Evolutionary conservation across 2,888 invertebrate species (phyloP).

Genomic region (Oxystoma pomonae): DNA sequence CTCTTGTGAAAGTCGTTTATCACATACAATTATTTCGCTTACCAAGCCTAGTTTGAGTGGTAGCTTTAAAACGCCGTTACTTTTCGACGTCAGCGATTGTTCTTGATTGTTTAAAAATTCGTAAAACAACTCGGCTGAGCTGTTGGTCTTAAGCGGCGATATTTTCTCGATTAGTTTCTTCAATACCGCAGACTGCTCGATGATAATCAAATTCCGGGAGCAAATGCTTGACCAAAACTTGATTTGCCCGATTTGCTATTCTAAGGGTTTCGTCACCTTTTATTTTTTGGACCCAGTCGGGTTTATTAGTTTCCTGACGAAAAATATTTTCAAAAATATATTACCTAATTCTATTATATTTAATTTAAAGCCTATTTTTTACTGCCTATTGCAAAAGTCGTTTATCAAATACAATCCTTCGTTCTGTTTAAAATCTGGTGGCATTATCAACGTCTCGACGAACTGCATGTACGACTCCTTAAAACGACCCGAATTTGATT

Average conservation of each 20-base stretch:
- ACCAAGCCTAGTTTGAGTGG: conserved; percentile 30
- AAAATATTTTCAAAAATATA: no score
- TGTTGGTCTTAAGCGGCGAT: conserved; percentile 21
- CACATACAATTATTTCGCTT: conserved; percentile 28
- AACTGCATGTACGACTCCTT: conserved; percentile 29
- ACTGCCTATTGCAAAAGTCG: no score
- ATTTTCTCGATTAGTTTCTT: conserved; percentile 28
- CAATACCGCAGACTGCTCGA: conserved; percentile 46
- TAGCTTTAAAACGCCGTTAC: conserved; percentile 26
- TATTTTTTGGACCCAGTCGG: no score
- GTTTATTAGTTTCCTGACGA: no score
- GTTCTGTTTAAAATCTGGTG: conserved; percentile 35
- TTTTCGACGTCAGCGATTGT: conserved; percentile 23
- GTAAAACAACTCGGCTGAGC: conserved; percentile 30
- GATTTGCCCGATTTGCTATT: no score
- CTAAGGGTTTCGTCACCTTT: no score
- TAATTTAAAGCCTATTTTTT: no score
- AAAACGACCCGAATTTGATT: conserved; percentile 17
- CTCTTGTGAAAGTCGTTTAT: no score
- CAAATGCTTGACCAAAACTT: no score
- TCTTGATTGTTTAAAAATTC: conserved; percentile 36
- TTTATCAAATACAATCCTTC: conserved; percentile 32
- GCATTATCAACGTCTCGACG: conserved; percentile 34
- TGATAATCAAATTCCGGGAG: conserved; percentile 59
- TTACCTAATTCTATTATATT: no score